Evolutionary conservation across 2,113 vertebrate genomes (phyloP), one percentile per base, ranked within the genome.

Genomic region (Brevimyrus niger): DNA sequence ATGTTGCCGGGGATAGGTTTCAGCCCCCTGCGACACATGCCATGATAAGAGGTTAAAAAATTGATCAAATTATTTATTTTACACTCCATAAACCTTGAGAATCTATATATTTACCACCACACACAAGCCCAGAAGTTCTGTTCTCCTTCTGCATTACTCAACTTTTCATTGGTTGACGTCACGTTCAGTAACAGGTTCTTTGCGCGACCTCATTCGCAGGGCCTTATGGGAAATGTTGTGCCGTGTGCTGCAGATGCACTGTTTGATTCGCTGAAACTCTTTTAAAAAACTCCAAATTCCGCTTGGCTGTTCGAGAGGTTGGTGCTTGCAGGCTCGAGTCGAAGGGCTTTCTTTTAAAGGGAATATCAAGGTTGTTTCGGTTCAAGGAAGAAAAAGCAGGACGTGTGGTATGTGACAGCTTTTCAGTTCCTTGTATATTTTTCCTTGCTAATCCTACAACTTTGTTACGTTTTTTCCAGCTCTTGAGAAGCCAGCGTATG

Each of bases 341-440:
- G 35, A 61, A 87, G 17, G 55, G 87, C 53, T 87, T 87, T 61
- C 38, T 65, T 87, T 87, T 87, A 87, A 61, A 87, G 87, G 87
- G 35, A 87, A 87, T 42, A 87, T 87, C 87, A 87, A 87, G 87
- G 87, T 87, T 87, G 87, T 87, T 65, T 87, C 17, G 87, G 87
- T 58, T 87, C 53, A 17, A 35, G 23, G 27, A 65, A 65, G 53
- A 55, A n/a, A 87, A 61, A 61, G 53, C 53, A 46, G 87, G 55
- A n/a, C 48, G 44, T 65, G 17, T 53, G 87, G 87, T 87, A 47
- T 87, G 86, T 87, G 31, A 23, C 53, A 87, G 17, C 9, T 23
- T 21, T 13, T 23, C 35, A 65, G 21, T 44, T 44, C 4, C 11
- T 44, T 21, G 21, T 23, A 21, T n/a, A 4, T 23, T 46, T 44